Conservation (phyloP, 2,797 vertebrate genomes). For the Nyctibius grandis region DNA sequence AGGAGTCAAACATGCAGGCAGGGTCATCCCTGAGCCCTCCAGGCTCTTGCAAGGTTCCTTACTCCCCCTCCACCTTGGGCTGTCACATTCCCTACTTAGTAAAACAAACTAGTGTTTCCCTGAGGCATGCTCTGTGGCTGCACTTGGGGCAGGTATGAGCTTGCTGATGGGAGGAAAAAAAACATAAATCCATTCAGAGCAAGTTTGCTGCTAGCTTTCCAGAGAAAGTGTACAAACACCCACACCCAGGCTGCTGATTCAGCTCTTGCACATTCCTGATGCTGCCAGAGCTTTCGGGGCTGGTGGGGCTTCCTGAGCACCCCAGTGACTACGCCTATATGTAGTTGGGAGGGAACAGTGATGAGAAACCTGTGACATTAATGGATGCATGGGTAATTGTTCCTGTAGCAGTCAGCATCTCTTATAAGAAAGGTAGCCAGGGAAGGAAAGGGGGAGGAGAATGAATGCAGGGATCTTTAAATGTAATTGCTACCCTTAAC, state of each 20-base stretch:
- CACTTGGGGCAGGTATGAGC: neutral
- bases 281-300: neutral
- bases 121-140: neutral
- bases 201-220: neutral
- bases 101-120: neutral
- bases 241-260: neutral
- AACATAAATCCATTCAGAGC: neutral
- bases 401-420: neutral
- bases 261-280: neutral
- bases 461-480: neutral
- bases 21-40: neutral
- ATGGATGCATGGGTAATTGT: neutral
- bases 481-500: neutral
- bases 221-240: neutral
- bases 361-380: neutral
- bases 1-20: neutral
- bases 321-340: accelerated
- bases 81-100: neutral
- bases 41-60: neutral
- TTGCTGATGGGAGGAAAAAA: neutral
- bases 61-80: neutral
- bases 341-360: neutral
- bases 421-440: neutral
- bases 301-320: neutral
- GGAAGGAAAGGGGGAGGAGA: neutral